These are phyloP conservation scores for Morpho achilles DNA, from an alignment of 2,888 invertebrate genomes.

Conservation along the genomic window DNA sequence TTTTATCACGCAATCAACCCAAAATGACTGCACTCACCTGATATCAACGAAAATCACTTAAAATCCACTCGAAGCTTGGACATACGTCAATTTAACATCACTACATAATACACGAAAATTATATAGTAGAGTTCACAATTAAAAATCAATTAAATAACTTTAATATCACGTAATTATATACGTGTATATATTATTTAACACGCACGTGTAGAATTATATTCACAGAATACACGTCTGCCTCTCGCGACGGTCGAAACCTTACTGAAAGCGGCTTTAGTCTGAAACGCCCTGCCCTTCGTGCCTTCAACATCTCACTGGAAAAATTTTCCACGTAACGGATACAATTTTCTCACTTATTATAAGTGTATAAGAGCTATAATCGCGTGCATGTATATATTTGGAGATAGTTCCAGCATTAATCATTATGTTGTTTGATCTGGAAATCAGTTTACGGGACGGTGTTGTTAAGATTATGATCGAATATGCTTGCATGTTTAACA, in stretches of 20 bases:
- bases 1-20: constrained; percentile 11
- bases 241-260: constrained; percentile 12
- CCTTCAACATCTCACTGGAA: constrained; percentile 26
- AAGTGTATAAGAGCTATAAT: constrained; percentile 3
- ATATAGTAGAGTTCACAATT: neutral
- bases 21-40: constrained; percentile 10
- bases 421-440: constrained; percentile 24
- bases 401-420: constrained; percentile 22
- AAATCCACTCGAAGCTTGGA: constrained; percentile 8
- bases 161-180: neutral
- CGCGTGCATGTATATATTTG: neutral
- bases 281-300: constrained; percentile 22
- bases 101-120: neutral
- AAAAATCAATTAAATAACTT: neutral
- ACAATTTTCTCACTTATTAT: constrained; percentile 14
- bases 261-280: constrained; percentile 18
- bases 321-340: constrained; percentile 15
- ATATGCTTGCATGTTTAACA: constrained; percentile 10
- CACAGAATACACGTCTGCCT: constrained; percentile 7
- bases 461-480: constrained; percentile 20
- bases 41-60: constrained; percentile 3
- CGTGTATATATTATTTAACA: constrained; percentile 3
- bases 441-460: constrained; percentile 22
- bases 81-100: constrained; percentile 4
- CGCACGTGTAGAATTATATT: constrained; percentile 7